These are phyloP conservation scores for Amniataba percoides DNA, from an alignment of 2,797 vertebrate species.

Conservation along the genomic window DNA sequence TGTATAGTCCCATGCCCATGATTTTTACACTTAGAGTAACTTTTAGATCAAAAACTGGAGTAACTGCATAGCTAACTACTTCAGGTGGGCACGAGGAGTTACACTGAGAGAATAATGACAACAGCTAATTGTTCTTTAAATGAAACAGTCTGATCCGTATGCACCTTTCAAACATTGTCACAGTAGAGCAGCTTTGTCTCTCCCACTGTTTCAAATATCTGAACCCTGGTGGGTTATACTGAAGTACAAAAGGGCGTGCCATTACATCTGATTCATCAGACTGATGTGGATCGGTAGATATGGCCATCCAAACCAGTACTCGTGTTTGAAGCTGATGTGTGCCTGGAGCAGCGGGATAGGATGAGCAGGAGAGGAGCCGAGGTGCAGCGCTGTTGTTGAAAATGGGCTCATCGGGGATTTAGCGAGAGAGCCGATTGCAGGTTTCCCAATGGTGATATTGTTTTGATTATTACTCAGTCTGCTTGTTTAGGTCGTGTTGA, in stretches of 20 bases:
- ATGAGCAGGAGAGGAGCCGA: constrained; percentile 9
- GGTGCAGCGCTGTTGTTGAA: constrained; percentile 34
- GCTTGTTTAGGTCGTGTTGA: constrained; percentile 58
- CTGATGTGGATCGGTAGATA: constrained; percentile 32
- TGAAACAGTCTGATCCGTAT: not conserved
- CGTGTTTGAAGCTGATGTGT: constrained; percentile 11
- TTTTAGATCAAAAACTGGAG: not conserved
- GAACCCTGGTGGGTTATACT: not conserved
- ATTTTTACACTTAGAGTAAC: not conserved
- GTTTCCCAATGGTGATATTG: constrained; percentile 46
- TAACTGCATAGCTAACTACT: not conserved
- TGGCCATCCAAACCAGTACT: constrained; percentile 26
- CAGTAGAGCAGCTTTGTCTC: not conserved
- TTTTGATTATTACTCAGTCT: constrained; percentile 61
- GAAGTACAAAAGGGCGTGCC: not conserved
- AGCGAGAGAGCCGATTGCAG: constrained; percentile 41
- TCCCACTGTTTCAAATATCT: constrained; percentile 12
- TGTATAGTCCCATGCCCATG: not conserved
- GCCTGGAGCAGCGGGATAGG: constrained; percentile 24
- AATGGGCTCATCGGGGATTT: constrained; percentile 42
- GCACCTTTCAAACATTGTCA: constrained; percentile 1
- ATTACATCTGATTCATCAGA: constrained; percentile 17
- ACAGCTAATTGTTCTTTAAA: constrained; percentile 7
- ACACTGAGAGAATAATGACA: not conserved
- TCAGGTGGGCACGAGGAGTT: constrained; percentile 16